Conservation (phyloP, 2,888 invertebrate species). For the Drosophila macrothrix region DNA sequence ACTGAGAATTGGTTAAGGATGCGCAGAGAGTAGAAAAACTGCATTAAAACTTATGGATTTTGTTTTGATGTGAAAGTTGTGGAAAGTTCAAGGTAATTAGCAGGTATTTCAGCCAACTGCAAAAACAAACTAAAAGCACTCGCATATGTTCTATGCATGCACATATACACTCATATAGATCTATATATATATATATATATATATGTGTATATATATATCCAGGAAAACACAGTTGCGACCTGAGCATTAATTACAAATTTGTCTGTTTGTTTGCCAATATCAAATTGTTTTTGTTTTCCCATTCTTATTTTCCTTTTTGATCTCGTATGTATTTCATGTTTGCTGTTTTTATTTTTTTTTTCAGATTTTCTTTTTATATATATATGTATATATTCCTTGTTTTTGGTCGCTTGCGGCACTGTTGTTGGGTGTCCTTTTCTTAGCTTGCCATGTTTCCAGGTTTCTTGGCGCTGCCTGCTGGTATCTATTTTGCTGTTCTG, state of each 20-base stretch:
- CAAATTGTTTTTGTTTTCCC: conserved; percentile 46
- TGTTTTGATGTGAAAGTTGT: conserved; percentile 44
- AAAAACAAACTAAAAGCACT: conserved; percentile 8
- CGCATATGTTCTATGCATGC: not conserved
- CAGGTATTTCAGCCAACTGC: conserved; percentile 37
- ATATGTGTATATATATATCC: not conserved
- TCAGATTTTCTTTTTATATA: not conserved
- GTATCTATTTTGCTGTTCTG: conserved; percentile 5
- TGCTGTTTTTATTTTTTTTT: conserved; percentile 5
- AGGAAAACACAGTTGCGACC: conserved; percentile 10
- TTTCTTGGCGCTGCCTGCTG: conserved; percentile 21
- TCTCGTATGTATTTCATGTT: conserved; percentile 49
- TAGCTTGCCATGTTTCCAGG: conserved; percentile 36
- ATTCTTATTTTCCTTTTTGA: conserved; percentile 24
- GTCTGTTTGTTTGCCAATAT: conserved; percentile 55
- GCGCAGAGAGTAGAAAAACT: conserved; percentile 37
- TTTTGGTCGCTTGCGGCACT: conserved; percentile 37
- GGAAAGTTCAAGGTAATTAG: conserved; percentile 54
- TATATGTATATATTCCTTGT: not conserved
- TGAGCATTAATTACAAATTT: conserved; percentile 48
- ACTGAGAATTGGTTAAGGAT: conserved; percentile 6
- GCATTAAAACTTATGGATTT: conserved; percentile 65
- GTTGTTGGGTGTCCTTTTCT: conserved; percentile 44
- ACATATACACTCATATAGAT: not conserved
- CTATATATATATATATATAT: not conserved